Evolutionary conservation across 2,113 vertebrate species (phyloP), one percentile per base, ranked within the genome.

Genomic region (Syrrhaptes paradoxus): DNA sequence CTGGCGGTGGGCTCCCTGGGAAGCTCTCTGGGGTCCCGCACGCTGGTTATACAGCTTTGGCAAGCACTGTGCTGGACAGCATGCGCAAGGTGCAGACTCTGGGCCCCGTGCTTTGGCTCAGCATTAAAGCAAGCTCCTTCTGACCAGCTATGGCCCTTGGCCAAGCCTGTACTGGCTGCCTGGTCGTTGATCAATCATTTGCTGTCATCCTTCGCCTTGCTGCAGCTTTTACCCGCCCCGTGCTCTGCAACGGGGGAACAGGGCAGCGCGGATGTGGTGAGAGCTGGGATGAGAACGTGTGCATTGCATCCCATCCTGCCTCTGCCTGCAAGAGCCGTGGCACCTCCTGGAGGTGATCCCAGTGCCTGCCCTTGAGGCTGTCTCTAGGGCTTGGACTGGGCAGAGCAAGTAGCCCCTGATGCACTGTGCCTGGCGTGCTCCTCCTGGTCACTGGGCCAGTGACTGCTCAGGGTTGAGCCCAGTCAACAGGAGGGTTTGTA

Each of bases 261-360:
- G 48, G 48, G n/a, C 49, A 72, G 58, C 2, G 3, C 25, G 65
- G 25, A 34, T 16, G 49, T 14, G 49, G 36, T 26, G 48, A 85
- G 31, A 55, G 48, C 3, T 0, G 1, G 46, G 8, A 41, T 38
- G 28, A 24, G 88, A 41, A 22, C 0, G 0, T 32, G 32, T 24
- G 17, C 49, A 28, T 46, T 10, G 4, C 48, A 31, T 75, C 45
- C 16, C 45, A 45, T 45, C 48, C 62, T 4, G 2, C 31, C 68
- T 67, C 43, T 84, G 26, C 62, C 62, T 48, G 5, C 2, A 1
- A 17, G 38, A 45, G 52, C 38, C 0, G 0, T 8, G 34, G 45
- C 51, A 45, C 26, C 67, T 71, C 36, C 67, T 48, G 77, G 46
- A 62, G 67, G 70, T 85, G 79, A 43, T 80, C 22, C 36, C 43